These are phyloP conservation scores for Dallia pectoralis DNA, from an alignment of 2,797 vertebrate species.

Conservation along the genomic window DNA sequence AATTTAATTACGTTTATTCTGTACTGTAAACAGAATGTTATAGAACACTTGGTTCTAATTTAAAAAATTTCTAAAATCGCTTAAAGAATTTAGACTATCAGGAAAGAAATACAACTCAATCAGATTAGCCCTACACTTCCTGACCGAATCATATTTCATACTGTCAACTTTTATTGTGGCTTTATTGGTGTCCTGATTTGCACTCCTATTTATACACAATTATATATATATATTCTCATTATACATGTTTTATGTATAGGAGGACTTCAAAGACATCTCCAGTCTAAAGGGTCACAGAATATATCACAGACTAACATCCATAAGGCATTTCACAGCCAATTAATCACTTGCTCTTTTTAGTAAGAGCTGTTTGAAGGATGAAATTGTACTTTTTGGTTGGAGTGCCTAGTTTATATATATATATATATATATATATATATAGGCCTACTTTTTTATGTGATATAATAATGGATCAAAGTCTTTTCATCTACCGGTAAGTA, in stretches of 20 bases:
- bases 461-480: too few relatives aligned
- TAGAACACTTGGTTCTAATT: slow-evolving; percentile 44
- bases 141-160: neutral
- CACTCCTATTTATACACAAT: neutral
- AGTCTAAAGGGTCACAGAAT: neutral
- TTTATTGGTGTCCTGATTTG: neutral
- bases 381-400: too few relatives aligned
- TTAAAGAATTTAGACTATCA: slow-evolving; percentile 41
- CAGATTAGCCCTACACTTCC: slow-evolving; percentile 6
- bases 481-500: too few relatives aligned
- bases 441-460: too few relatives aligned
- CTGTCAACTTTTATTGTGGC: neutral
- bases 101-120: slow-evolving; percentile 21
- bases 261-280: neutral
- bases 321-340: slow-evolving; percentile 16
- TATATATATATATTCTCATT: neutral
- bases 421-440: too few relatives aligned
- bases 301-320: slow-evolving; percentile 24
- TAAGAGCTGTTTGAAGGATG: too few relatives aligned
- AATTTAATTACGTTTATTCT: slow-evolving; percentile 32
- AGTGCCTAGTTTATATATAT: too few relatives aligned
- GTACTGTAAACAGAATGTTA: slow-evolving; percentile 32
- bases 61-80: slow-evolving; percentile 16
- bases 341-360: neutral
- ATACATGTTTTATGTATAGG: neutral